Evolutionary conservation across 2,888 invertebrate genomes (phyloP), one percentile per base, ranked within the genome.

Genomic region (Pinctada fucata): DNA sequence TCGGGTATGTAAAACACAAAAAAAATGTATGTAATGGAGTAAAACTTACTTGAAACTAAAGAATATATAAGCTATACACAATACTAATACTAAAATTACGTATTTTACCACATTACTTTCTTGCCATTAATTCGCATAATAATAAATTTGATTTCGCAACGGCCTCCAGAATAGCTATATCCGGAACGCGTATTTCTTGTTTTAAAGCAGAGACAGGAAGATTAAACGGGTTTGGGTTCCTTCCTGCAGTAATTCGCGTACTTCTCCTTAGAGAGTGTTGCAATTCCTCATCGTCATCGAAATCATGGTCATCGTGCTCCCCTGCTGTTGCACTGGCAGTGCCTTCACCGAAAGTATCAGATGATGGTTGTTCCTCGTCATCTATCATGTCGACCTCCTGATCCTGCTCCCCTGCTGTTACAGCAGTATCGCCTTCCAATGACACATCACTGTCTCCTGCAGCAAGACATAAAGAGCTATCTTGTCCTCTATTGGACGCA

Each of bases 201-300:
- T 66, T 66, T 10, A n/a, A 10, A n/a, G 66, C 66, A 10, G 66
- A 66, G 5, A 66, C 66, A 5, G 66, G 66, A 5, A 66, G 16
- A 66, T 66, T n/a, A 66, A 66, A n/a, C 66, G 66, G 6, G n/a
- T 66, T 66, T n/a, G 13, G 13, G 16, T 66, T n/a, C 31, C 5
- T 66, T n/a, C 6, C 66, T 10, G 66, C 66, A 10, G 13, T 66
- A 10, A n/a, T 5, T 66, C 6, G 4, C 16, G 13, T 66, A 5
- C 31, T n/a, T 16, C n/a, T n/a, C 13, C n/a, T 5, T 10, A 31
- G 5, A 10, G 13, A 10, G 4, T 5, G 5, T 10, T 16, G n/a
- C n/a, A n/a, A n/a, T n/a, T n/a, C n/a, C 5, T 52, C 58, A 52
- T 52, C 58, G 6, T 52, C 58, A 52, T 52, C 58, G 58, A 52